phyloP scores from a whole-genome alignment of 2,113 vertebrate species.

The Lampris incognitus region DNA sequence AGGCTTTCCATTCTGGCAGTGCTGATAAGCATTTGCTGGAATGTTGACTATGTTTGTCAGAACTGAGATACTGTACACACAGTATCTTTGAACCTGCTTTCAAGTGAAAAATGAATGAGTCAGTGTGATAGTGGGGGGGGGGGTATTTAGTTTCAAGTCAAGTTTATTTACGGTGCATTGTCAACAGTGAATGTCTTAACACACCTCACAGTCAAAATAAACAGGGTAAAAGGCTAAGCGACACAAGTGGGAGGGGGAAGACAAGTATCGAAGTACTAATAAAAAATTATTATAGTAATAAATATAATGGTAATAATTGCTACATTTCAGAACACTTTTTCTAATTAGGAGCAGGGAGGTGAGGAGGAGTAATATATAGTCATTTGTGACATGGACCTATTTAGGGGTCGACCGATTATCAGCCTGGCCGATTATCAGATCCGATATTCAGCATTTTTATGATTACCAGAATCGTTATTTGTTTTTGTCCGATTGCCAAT shows the following conservation, averaged over 20 bases:
- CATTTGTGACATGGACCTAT: slow-evolving; percentile 35
- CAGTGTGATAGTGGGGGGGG: slow-evolving; percentile 38
- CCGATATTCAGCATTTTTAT: no score
- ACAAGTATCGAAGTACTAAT: no score
- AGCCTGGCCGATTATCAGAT: no score
- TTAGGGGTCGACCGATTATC: background rate
- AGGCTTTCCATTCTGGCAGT: slow-evolving; percentile 52
- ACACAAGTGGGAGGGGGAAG: no score
- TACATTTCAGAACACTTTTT: background rate
- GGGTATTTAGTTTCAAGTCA: slow-evolving; percentile 32
- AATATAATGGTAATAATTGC: no score
- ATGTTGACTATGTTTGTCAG: slow-evolving; percentile 69
- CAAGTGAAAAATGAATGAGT: slow-evolving; percentile 53
- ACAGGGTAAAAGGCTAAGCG: no score
- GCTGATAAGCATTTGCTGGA: slow-evolving; percentile 72
- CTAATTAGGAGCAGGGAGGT: slow-evolving; percentile 9
- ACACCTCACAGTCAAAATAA: no score
- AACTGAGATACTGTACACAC: slow-evolving; percentile 48
- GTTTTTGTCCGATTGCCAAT: no score
- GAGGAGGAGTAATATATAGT: slow-evolving; percentile 29
- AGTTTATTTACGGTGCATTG: background rate
- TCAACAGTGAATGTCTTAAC: no score
- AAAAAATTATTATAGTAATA: no score
- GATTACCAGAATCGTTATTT: no score
- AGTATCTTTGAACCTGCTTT: slow-evolving; percentile 64